Percentiles rank a stretch among this genome's conserved stretches.
Evolutionary conservation across 2,797 vertebrate species (phyloP).

Genomic region (Rachycentron canadum): DNA sequence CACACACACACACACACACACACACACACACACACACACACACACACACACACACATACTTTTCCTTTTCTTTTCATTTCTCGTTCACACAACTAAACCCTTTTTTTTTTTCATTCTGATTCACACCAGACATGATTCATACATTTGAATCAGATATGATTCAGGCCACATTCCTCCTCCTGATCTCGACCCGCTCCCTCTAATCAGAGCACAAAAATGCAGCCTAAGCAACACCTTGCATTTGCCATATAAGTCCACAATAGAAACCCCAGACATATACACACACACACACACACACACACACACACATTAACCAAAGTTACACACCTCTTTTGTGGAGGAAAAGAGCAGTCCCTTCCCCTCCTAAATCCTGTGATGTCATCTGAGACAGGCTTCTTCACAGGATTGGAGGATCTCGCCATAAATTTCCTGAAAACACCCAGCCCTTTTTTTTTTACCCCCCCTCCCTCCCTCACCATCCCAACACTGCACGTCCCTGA

Average conservation of each 20-base stretch:
- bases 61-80: not conserved
- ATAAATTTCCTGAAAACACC: slow-evolving; percentile 84
- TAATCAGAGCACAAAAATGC: slow-evolving; percentile 50
- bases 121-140: slow-evolving; percentile 14
- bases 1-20: not conserved
- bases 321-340: slow-evolving; percentile 67
- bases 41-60: not conserved
- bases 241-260: slow-evolving; percentile 80
- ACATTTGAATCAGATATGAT: slow-evolving; percentile 3
- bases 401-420: slow-evolving; percentile 83
- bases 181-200: slow-evolving; percentile 9
- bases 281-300: slow-evolving; percentile 1
- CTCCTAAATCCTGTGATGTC: slow-evolving; percentile 82
- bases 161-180: not conserved
- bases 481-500: slow-evolving; percentile 69
- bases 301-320: slow-evolving; percentile 7
- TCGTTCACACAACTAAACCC: not conserved
- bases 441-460: slow-evolving; percentile 56
- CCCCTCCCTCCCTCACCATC: slow-evolving; percentile 37
- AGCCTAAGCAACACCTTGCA: slow-evolving; percentile 59
- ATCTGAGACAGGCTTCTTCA: slow-evolving; percentile 75
- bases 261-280: slow-evolving; percentile 37
- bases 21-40: not conserved
- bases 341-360: slow-evolving; percentile 69
- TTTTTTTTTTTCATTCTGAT: too few relatives aligned